Conservation (phyloP, 2,888 invertebrate species). For the Tenthredo mesomela region DNA sequence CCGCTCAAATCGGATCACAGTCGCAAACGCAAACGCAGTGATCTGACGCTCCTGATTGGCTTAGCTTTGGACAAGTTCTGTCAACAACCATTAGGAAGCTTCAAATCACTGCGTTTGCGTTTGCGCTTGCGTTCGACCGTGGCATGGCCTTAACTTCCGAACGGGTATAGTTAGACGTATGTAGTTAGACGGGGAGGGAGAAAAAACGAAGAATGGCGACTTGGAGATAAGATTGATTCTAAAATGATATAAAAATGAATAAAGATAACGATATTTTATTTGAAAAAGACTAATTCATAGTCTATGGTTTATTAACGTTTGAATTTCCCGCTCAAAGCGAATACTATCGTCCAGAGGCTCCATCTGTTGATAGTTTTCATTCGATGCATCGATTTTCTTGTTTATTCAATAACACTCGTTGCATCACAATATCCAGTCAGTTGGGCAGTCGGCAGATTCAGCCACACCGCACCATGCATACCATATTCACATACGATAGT, state of each 20-base stretch:
- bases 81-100: too few relatives aligned
- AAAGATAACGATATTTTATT: neutral
- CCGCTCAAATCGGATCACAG: too few relatives aligned
- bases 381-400: neutral
- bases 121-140: too few relatives aligned
- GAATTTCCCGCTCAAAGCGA: neutral
- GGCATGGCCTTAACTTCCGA: too few relatives aligned
- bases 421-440: neutral
- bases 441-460: too few relatives aligned
- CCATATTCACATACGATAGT: too few relatives aligned
- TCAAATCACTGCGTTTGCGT: too few relatives aligned
- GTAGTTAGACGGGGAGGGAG: neutral
- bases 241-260: neutral
- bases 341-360: neutral
- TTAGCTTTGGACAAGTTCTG: too few relatives aligned
- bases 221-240: too few relatives aligned
- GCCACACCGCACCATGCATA: too few relatives aligned
- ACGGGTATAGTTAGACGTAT: neutral
- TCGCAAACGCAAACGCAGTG: too few relatives aligned
- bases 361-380: neutral
- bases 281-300: neutral
- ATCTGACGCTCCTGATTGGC: too few relatives aligned
- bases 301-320: neutral
- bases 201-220: neutral
- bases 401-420: neutral